phyloP scores from a whole-genome alignment of 2,888 invertebrate species.

The Chloroclysta siterata region DNA sequence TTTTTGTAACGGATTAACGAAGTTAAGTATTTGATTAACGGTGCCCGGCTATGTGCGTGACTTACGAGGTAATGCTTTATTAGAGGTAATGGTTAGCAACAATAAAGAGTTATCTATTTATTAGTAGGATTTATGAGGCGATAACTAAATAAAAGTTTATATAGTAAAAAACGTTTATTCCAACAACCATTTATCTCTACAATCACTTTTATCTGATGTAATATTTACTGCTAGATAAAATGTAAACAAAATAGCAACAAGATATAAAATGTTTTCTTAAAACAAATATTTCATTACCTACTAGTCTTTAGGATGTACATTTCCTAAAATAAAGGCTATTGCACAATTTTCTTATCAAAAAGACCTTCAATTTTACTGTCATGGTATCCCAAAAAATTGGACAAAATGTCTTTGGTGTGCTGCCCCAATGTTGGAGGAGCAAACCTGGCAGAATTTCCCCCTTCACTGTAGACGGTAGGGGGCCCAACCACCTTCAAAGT shows the following conservation, averaged over 20 bases:
- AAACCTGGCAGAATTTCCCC: constrained; percentile 87
- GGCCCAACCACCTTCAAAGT: constrained; percentile 92
- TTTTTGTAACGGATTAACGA: too few relatives aligned
- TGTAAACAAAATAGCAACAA: neutral
- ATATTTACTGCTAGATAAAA: constrained; percentile 19
- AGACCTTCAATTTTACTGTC: constrained; percentile 84
- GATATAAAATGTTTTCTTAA: constrained; percentile 9
- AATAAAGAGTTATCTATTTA: too few relatives aligned
- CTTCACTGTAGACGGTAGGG: constrained; percentile 91
- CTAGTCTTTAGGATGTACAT: neutral
- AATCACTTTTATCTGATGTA: constrained; percentile 11
- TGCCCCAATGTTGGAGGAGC: constrained; percentile 95
- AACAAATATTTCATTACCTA: neutral
- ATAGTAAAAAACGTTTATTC: constrained; percentile 13
- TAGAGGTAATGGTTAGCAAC: too few relatives aligned
- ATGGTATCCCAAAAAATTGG: constrained; percentile 87
- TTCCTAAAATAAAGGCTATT: constrained; percentile 41
- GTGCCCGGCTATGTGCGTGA: too few relatives aligned
- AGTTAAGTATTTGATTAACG: too few relatives aligned
- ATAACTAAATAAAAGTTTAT: neutral
- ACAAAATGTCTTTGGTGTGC: constrained; percentile 92
- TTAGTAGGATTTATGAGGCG: neutral
- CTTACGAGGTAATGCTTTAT: too few relatives aligned
- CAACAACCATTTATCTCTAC: constrained; percentile 10
- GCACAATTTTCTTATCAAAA: constrained; percentile 73